Evolutionary conservation across 2,113 vertebrate species (phyloP).

Genomic region (Brienomyrus brachyistius): DNA sequence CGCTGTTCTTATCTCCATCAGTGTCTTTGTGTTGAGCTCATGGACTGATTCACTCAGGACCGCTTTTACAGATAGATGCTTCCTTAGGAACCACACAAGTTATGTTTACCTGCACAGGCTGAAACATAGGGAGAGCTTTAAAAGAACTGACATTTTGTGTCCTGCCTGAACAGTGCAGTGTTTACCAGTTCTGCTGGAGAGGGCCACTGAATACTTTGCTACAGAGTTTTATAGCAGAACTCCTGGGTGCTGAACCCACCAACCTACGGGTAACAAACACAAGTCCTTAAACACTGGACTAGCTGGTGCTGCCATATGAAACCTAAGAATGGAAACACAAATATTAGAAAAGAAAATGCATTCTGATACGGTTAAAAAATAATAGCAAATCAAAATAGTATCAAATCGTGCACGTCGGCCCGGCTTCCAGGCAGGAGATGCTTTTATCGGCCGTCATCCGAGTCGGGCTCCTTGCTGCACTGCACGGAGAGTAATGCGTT

Average conservation of each 20-base stretch:
- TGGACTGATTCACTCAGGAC: neutral
- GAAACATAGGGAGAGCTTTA: neutral
- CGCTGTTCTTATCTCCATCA: neutral
- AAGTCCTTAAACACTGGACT: neutral
- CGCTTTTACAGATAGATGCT: neutral
- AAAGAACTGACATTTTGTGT: neutral
- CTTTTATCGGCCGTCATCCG: neutral
- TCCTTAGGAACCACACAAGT: neutral
- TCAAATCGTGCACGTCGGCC: neutral
- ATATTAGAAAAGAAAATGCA: neutral
- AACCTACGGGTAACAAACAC: neutral
- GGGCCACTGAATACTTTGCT: neutral
- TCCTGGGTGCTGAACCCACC: neutral
- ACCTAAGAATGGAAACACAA: neutral
- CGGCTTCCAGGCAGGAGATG: neutral
- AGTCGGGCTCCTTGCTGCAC: neutral
- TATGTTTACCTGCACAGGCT: neutral
- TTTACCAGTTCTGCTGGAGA: neutral
- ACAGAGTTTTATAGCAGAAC: neutral
- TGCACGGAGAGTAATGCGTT: conserved; percentile 31
- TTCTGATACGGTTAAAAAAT: neutral
- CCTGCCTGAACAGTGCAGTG: neutral
- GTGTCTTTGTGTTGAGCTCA: neutral
- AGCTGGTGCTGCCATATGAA: neutral
- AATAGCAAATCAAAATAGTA: neutral